Percentiles rank a stretch among this genome's conserved stretches.
phyloP scores from a whole-genome alignment of 1,140 invertebrate species.

The Saccostrea cuccullata region DNA sequence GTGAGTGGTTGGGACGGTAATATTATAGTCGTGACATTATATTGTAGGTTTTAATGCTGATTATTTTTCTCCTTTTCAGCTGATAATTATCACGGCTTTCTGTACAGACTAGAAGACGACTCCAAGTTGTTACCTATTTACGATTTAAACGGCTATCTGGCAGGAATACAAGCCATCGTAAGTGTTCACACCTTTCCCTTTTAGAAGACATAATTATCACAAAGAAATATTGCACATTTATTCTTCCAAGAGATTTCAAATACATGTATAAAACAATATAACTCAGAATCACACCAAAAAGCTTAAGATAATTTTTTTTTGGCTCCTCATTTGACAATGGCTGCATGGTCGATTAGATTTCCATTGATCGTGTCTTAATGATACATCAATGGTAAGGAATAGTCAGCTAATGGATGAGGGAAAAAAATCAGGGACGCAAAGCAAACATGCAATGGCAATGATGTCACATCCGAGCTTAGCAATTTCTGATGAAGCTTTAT shows the following conservation, averaged over 20 bases:
- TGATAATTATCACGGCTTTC: slow-evolving; percentile 68
- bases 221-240: not conserved
- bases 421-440: not conserved
- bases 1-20: not conserved
- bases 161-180: slow-evolving; percentile 71
- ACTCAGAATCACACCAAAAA: not conserved
- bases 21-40: not conserved
- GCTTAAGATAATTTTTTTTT: not conserved
- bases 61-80: slow-evolving; percentile 63
- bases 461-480: slow-evolving; percentile 16
- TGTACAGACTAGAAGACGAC: slow-evolving; percentile 64
- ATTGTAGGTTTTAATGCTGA: not conserved
- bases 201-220: not conserved
- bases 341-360: slow-evolving; percentile 24
- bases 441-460: slow-evolving; percentile 16
- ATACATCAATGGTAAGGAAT: slow-evolving; percentile 18
- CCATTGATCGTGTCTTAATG: slow-evolving; percentile 2
- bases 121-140: slow-evolving; percentile 67
- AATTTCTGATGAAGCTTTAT: not conserved
- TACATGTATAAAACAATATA: not conserved
- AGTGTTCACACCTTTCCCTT: slow-evolving; percentile 48
- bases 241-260: not conserved
- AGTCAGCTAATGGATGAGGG: not conserved
- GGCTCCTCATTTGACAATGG: not conserved
- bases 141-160: slow-evolving; percentile 66